A percentile compares a stretch with the other conserved stretches of the same genome.
Conservation (phyloP, 2,113 vertebrate genomes). For the Turnix velox region DNA sequence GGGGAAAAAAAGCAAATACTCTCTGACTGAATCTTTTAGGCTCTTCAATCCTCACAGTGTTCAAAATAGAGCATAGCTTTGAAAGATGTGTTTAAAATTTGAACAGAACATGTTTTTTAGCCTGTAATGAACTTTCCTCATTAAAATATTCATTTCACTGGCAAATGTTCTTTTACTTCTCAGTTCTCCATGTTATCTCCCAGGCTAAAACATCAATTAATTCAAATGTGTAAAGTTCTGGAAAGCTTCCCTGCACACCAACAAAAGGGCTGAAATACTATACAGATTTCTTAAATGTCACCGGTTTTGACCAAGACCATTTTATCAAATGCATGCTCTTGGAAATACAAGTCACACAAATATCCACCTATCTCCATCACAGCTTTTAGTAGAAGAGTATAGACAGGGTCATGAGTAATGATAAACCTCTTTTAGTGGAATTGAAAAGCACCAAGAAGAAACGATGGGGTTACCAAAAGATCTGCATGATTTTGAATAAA, state of each 20-base stretch:
- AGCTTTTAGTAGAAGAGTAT: neutral
- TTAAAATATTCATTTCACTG: neutral
- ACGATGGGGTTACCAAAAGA: neutral
- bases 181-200: neutral
- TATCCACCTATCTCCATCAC: neutral
- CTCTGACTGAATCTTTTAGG: neutral
- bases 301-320: neutral
- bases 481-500: neutral
- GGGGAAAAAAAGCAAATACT: accelerated
- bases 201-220: neutral
- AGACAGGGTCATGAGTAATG: neutral
- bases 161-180: neutral
- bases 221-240: neutral
- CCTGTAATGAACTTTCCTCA: neutral
- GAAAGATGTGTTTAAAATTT: neutral
- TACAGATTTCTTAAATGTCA: neutral
- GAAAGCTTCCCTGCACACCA: neutral
- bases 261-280: neutral
- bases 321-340: neutral
- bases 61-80: neutral
- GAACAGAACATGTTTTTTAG: neutral
- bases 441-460: neutral
- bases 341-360: neutral
- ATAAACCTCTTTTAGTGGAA: neutral
- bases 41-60: neutral